Evolutionary conservation across 2,113 vertebrate species (phyloP).

Genomic region (Anhinga rufa): DNA sequence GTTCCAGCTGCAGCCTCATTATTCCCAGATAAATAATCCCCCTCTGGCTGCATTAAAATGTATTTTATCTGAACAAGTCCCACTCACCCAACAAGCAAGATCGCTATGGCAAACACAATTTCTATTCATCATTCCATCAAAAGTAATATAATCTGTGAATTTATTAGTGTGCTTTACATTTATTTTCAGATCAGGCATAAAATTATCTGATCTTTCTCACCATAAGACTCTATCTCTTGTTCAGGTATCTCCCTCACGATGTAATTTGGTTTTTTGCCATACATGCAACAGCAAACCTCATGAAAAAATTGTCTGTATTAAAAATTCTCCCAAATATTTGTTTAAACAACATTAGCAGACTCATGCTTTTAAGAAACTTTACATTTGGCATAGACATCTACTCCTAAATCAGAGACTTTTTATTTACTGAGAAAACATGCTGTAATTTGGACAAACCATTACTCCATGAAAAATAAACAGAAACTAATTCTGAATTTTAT

Average conservation of each 20-base stretch:
- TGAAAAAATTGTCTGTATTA: neutral
- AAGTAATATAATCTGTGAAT: neutral
- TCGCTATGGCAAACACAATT: neutral
- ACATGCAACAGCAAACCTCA: neutral
- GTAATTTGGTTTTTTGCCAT: neutral
- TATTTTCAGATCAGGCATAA: conserved; percentile 11
- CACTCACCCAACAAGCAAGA: neutral
- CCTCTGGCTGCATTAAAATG: neutral
- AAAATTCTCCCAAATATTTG: neutral
- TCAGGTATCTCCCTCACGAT: neutral
- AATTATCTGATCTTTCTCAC: conserved; percentile 10
- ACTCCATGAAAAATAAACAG: neutral
- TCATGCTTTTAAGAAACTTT: neutral
- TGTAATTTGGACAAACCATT: neutral
- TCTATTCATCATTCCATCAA: neutral
- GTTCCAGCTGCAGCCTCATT: neutral
- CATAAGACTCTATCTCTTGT: neutral
- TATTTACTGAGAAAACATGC: neutral
- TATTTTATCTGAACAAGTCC: conserved; percentile 2
- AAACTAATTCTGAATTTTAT: neutral
- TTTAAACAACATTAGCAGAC: neutral
- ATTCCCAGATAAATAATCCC: conserved; percentile 21
- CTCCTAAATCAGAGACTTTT: neutral
- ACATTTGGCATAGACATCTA: neutral
- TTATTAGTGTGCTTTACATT: conserved; percentile 15